Conservation (phyloP, 2,888 invertebrate genomes). For the Petrolisthes manimaculis region DNA sequence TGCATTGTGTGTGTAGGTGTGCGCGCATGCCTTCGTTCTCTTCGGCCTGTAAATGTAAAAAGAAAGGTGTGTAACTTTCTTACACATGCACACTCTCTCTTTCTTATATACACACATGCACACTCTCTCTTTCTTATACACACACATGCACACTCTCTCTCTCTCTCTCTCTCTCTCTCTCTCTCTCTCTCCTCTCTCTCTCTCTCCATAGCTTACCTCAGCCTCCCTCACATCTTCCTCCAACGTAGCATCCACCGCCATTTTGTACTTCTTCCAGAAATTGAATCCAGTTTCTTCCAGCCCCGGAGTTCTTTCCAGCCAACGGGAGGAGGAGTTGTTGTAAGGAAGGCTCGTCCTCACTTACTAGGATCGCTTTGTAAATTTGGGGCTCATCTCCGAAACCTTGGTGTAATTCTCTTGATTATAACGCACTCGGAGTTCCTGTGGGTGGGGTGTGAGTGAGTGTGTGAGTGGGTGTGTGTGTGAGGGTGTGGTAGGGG, state of each 20-base stretch:
- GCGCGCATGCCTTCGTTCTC: constrained; percentile 76
- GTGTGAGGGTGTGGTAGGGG: neutral
- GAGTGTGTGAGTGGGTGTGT: neutral
- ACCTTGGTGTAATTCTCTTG: constrained; percentile 87
- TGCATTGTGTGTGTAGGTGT: constrained; percentile 80
- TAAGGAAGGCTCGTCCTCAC: constrained; percentile 88
- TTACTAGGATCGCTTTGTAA: constrained; percentile 75
- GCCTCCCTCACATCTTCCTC: constrained; percentile 48
- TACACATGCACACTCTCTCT: too few relatives aligned
- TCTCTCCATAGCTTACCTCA: too few relatives aligned
- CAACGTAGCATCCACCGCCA: constrained; percentile 61
- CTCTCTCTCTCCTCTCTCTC: too few relatives aligned
- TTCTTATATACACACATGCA: too few relatives aligned
- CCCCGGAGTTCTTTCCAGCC: constrained; percentile 96
- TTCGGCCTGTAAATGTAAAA: constrained; percentile 35
- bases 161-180: neutral
- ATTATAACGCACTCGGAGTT: constrained; percentile 92
- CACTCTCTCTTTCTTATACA: too few relatives aligned
- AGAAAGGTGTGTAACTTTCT: too few relatives aligned
- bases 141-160: too few relatives aligned
- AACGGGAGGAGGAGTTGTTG: constrained; percentile 85
- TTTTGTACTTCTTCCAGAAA: constrained; percentile 79
- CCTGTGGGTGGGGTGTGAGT: too few relatives aligned
- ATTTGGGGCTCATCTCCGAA: constrained; percentile 83
- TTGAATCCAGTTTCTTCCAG: constrained; percentile 86